Percentiles rank a stretch among this genome's conserved stretches.
phyloP scores from a whole-genome alignment of 2,113 vertebrate genomes.

The Poicephalus meyeri region DNA sequence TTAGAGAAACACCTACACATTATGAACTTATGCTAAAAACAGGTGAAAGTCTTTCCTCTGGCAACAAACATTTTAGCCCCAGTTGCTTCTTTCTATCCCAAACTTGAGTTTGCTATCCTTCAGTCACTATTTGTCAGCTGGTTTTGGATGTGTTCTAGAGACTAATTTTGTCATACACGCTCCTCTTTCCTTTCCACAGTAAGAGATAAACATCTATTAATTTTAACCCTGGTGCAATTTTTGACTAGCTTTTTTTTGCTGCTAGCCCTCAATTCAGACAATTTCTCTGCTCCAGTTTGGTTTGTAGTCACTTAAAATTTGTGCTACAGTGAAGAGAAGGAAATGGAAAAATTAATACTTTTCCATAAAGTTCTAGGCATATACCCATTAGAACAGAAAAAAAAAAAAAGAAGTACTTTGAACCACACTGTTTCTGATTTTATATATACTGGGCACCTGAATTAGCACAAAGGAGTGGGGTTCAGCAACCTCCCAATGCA shows the following conservation, averaged over 20 bases:
- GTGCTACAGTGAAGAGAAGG: background rate
- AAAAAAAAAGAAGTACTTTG: background rate
- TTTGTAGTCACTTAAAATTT: background rate
- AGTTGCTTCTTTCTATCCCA: background rate
- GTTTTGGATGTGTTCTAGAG: background rate
- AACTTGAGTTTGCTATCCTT: background rate
- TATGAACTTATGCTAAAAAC: background rate
- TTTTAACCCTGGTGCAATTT: background rate
- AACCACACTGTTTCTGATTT: background rate
- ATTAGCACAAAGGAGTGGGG: background rate
- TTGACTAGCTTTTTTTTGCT: background rate
- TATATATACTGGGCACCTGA: background rate
- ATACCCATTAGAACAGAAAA: background rate
- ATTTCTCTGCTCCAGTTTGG: background rate
- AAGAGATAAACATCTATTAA: background rate
- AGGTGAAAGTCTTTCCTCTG: background rate
- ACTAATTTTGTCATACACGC: constrained; percentile 23
- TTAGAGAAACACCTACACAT: background rate
- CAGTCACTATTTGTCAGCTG: background rate
- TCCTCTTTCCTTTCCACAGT: background rate
- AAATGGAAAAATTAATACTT: background rate
- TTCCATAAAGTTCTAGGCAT: background rate
- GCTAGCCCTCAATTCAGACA: background rate
- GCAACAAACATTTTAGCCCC: background rate
- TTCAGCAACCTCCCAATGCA: background rate